These are phyloP conservation scores for Sesamia nonagrioides DNA, from an alignment of 1,140 invertebrate genomes.

Conservation along the genomic window DNA sequence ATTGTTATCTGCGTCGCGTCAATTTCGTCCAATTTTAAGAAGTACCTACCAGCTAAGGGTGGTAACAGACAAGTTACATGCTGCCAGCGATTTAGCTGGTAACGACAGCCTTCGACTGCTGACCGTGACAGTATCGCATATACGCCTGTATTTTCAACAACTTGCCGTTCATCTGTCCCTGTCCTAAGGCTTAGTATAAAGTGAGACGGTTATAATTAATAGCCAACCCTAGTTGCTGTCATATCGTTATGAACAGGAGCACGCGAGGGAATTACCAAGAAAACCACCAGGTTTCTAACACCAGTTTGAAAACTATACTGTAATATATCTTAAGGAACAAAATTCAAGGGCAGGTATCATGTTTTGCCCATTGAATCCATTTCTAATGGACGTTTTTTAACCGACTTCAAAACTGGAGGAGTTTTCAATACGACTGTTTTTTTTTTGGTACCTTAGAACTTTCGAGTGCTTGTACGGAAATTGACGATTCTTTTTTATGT, in stretches of 20 bases:
- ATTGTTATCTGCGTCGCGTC: conserved; percentile 5
- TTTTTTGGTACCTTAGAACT: too few relatives aligned
- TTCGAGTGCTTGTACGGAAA: too few relatives aligned
- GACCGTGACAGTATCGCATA: not conserved
- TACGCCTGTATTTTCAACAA: not conserved
- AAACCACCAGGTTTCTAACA: conserved; percentile 54
- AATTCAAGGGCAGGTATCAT: conserved; percentile 18
- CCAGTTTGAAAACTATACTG: conserved; percentile 45
- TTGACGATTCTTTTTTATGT: too few relatives aligned
- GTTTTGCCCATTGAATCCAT: too few relatives aligned
- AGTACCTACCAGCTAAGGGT: not conserved
- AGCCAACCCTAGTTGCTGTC: conserved; percentile 55
- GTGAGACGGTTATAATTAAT: conserved; percentile 66
- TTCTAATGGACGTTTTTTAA: too few relatives aligned
- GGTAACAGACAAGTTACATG: not conserved
- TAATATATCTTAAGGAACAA: conserved; percentile 36
- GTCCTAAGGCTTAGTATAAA: conserved; percentile 39
- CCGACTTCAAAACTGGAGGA: too few relatives aligned
- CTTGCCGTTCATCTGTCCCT: not conserved
- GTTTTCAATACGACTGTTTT: too few relatives aligned
- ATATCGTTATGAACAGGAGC: conserved; percentile 60
- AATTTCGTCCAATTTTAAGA: conserved; percentile 20
- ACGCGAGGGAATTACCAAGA: conserved; percentile 69
- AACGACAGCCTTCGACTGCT: not conserved
- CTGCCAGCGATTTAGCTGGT: not conserved